Evolutionary conservation across 2,888 invertebrate genomes (phyloP).

Genomic region (Heliconius hortense): DNA sequence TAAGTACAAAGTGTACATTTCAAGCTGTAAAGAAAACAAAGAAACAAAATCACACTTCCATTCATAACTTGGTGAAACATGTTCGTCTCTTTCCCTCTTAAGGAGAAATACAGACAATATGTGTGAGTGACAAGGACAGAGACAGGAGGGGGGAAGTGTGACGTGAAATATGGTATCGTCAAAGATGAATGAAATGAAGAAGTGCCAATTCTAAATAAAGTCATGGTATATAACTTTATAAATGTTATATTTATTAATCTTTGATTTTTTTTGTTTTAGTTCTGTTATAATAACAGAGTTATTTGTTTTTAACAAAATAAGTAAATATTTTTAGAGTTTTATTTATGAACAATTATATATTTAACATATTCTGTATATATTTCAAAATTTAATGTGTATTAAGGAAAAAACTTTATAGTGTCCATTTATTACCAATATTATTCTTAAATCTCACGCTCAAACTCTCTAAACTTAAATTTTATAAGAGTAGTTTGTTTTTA

Average conservation of each 20-base stretch:
- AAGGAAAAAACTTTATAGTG: background rate
- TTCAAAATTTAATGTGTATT: background rate
- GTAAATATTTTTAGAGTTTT: background rate
- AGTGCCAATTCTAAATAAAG: background rate
- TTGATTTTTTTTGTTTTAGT: background rate
- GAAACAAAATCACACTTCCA: constrained; percentile 33
- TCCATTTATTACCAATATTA: background rate
- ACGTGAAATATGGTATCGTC: constrained; percentile 41
- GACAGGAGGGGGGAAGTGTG: constrained; percentile 50
- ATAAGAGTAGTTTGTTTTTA: background rate
- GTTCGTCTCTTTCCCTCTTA: constrained; percentile 26
- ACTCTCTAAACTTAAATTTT: background rate
- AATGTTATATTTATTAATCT: background rate
- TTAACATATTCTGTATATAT: background rate
- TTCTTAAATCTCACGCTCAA: background rate
- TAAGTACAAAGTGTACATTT: constrained; percentile 16
- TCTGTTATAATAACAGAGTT: background rate
- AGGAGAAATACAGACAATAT: constrained; percentile 30
- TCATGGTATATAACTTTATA: background rate
- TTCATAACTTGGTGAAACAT: constrained; percentile 35
- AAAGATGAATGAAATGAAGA: constrained; percentile 26
- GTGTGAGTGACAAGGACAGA: constrained; percentile 46
- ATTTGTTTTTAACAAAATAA: background rate
- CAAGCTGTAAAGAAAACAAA: constrained; percentile 22
- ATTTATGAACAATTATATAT: background rate